Evolutionary conservation across 2,797 vertebrate genomes (phyloP), one percentile per base, ranked within the genome.

Genomic region (Eulemur albifrons): DNA sequence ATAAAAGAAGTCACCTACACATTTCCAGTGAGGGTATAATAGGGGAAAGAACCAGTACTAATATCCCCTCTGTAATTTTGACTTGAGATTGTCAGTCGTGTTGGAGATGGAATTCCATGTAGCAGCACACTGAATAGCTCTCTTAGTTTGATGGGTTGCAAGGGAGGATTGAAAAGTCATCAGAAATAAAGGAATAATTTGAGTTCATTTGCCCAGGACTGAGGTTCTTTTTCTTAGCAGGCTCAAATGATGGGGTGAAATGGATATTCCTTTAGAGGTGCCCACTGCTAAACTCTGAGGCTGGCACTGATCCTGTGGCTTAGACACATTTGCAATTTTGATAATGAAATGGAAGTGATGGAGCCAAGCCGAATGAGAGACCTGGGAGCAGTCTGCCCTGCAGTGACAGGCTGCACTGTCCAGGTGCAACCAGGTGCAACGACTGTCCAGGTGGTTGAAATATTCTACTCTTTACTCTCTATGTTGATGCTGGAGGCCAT

Each of bases 141-240:
- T 73, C 30, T 40, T 69, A 54, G 43, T 85, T 65, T 85, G 85
- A 95, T 50, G 2, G 0, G 38, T 61, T 70, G 52, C 67, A 67
- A 82, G 27, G 23, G 73, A 92, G 3, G 40, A 38, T 50, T 85
- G 77, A 52, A 40, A 94, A 90, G 45, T 25, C 30, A 8, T 82
- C 1, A 35, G 57, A 17, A 63, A 30, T 86, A 82, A 67, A 94
- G 70, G 50, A 87, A 38, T 73, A 7, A 72, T 57, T 76, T 83
- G 35, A 38, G n/a, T 20, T 88, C 7, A 3, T 38, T 79, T 1
- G 0, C 27, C 54, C 61, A 80, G 59, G 12, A 82, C 23, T 40
- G 43, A 82, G 93, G 93, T 77, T 94, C 13, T 65, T 88, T 94
- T 90, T 63, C 80, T 81, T 72, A 95, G 59, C 25, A 87, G 81